These are phyloP conservation scores for Ursus arctos DNA, from an alignment of 2,113 vertebrate species.

Conservation along the genomic window DNA sequence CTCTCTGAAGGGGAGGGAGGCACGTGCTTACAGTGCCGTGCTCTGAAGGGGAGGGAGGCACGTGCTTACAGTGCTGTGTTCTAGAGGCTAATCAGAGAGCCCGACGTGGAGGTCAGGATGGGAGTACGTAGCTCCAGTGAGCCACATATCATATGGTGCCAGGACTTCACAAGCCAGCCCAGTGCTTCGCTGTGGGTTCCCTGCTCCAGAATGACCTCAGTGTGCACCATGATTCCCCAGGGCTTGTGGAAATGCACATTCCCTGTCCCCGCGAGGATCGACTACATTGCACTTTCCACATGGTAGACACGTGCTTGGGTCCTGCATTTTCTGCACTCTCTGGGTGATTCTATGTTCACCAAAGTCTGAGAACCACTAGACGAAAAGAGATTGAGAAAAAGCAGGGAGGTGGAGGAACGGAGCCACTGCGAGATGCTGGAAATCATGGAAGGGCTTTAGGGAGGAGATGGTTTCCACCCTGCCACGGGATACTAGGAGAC, in stretches of 20 bases:
- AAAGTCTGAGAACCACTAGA: not conserved
- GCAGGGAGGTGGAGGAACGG: not conserved
- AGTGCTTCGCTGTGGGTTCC: not conserved
- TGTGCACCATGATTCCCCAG: too few relatives aligned
- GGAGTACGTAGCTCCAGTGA: too few relatives aligned
- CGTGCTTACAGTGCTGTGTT: not conserved
- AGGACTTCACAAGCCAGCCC: not conserved
- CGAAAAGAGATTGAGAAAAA: not conserved
- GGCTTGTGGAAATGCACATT: not conserved
- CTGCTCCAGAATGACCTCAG: not conserved
- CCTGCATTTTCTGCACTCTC: not conserved
- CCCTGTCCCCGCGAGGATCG: not conserved
- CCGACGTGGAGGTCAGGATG: accelerated
- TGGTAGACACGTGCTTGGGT: too few relatives aligned
- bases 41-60: too few relatives aligned
- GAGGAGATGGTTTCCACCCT: not conserved
- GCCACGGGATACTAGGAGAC: not conserved
- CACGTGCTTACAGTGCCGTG: not conserved
- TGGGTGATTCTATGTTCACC: not conserved
- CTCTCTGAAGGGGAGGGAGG: not conserved
- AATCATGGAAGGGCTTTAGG: not conserved
- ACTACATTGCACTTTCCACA: not conserved
- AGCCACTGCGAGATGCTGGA: not conserved
- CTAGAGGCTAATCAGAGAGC: not conserved
- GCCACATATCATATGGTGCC: too few relatives aligned